Conservation (phyloP, 2,888 invertebrate species). For the Habroteleia sp. region DNA sequence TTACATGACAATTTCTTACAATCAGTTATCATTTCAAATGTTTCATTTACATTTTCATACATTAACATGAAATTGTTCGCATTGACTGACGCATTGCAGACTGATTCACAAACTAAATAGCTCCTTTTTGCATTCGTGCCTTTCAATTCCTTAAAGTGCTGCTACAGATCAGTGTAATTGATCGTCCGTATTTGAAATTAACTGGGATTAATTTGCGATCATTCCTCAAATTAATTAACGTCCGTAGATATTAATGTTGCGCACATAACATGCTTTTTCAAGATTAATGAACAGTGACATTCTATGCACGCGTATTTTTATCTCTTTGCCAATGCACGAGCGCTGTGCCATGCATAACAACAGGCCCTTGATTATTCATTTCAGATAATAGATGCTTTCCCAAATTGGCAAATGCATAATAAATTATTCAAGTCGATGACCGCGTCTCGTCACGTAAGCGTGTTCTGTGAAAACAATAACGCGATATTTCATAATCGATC, state of each 20-base stretch:
- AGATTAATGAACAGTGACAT: constrained; percentile 27
- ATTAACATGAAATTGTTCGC: constrained; percentile 3
- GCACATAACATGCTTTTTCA: neutral
- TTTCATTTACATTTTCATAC: constrained; percentile 7
- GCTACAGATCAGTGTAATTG: constrained; percentile 19
- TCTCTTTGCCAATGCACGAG: neutral
- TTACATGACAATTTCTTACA: constrained; percentile 25
- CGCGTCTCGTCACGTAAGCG: constrained; percentile 11
- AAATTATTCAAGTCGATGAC: constrained; percentile 27
- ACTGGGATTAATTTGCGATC: constrained; percentile 7
- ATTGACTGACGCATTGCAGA: neutral
- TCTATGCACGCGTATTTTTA: constrained; percentile 4
- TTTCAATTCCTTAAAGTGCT: constrained; percentile 16
- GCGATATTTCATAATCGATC: constrained; percentile 16
- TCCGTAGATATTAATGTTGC: constrained; percentile 8
- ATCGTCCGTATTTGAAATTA: constrained; percentile 2
- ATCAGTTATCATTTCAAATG: constrained; percentile 31
- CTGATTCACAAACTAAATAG: neutral
- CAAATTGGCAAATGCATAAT: constrained; percentile 24
- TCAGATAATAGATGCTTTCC: constrained; percentile 29
- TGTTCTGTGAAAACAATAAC: constrained; percentile 9
- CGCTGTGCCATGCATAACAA: constrained; percentile 9
- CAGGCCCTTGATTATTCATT: constrained; percentile 31
- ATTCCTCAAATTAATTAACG: constrained; percentile 29
- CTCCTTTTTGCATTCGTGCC: neutral